A percentile compares a stretch with the other conserved stretches of the same genome.
Conservation (phyloP, 2,797 vertebrate genomes). For the Lacerta viridis region DNA sequence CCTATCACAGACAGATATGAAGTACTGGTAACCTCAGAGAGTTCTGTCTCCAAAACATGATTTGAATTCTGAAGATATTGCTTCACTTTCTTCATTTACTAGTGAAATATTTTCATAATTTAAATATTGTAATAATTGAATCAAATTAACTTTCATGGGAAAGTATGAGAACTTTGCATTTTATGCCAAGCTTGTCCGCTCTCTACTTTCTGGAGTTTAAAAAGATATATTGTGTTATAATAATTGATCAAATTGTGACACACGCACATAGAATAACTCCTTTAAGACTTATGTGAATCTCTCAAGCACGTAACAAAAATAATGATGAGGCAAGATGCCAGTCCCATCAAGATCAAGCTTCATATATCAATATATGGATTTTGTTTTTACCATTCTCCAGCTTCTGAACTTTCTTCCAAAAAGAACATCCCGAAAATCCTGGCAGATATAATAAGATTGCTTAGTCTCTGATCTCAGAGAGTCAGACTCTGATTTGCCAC, state of each 20-base stretch:
- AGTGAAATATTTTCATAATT: conserved; percentile 40
- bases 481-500: conserved; percentile 2
- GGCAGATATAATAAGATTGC: conserved; percentile 5
- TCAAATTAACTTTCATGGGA: conserved; percentile 30
- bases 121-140: conserved; percentile 17
- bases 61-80: conserved; percentile 30
- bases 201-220: not conserved
- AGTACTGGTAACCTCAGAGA: not conserved
- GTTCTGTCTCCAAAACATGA: not conserved
- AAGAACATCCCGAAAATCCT: not conserved
- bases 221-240: not conserved
- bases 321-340: not conserved
- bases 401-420: conserved; percentile 27
- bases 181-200: not conserved
- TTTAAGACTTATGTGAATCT: not conserved
- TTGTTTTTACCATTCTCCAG: not conserved
- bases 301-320: not conserved
- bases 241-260: not conserved
- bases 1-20: not conserved
- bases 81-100: conserved; percentile 8
- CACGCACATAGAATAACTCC: not conserved
- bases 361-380: not conserved
- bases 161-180: not conserved
- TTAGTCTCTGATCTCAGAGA: not conserved
- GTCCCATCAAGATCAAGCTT: not conserved